Evolutionary conservation across 2,113 vertebrate genomes (phyloP).

Genomic region (Anoplopoma fimbria): DNA sequence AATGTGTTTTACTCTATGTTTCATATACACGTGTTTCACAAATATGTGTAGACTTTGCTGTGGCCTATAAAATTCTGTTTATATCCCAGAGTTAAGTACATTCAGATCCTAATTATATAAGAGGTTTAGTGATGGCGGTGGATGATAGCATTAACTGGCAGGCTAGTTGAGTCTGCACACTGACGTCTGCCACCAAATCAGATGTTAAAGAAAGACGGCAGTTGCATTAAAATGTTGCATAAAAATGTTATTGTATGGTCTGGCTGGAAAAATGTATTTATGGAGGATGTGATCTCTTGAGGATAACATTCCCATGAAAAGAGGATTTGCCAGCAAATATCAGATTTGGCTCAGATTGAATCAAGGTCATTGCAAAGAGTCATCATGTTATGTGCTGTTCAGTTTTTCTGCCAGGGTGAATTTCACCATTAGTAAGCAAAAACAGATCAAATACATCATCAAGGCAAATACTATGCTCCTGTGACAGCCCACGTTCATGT

Average conservation of each 20-base stretch:
- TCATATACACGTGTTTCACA: neutral
- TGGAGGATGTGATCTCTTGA: neutral
- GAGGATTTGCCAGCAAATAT: slow-evolving; percentile 20
- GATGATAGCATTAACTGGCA: slow-evolving; percentile 46
- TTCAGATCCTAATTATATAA: slow-evolving; percentile 51
- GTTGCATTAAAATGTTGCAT: neutral
- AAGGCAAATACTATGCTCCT: neutral
- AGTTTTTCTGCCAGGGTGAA: neutral
- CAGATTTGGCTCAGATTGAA: neutral
- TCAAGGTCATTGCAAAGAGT: slow-evolving; percentile 12
- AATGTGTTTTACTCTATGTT: neutral
- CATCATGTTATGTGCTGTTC: neutral
- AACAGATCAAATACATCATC: neutral
- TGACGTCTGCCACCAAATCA: neutral
- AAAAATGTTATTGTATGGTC: neutral
- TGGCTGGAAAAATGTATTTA: neutral
- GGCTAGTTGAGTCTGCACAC: neutral
- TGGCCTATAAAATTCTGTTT: neutral
- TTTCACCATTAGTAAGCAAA: neutral
- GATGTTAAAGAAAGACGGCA: slow-evolving; percentile 9
- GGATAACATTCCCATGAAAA: neutral
- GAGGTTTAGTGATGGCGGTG: slow-evolving; percentile 49
- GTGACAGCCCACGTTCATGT: neutral
- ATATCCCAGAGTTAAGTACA: slow-evolving; percentile 40
- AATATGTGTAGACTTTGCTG: slow-evolving; percentile 3